Evolutionary conservation across 1,140 invertebrate species (phyloP).

Genomic region (Stratiolaelaps scimitus): DNA sequence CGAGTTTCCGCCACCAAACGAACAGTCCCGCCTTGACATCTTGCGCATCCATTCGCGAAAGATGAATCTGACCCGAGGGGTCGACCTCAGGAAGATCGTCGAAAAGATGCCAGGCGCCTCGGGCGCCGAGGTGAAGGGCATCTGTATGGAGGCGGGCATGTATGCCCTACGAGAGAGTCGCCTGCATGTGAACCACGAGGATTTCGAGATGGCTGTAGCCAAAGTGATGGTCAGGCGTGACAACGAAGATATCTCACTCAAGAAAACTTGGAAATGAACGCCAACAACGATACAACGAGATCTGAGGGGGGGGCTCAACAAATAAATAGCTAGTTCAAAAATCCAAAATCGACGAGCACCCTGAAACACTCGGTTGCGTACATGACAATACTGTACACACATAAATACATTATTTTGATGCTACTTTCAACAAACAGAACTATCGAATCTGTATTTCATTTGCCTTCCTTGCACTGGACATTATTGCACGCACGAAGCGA

Average conservation of each 20-base stretch:
- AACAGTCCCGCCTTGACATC: constrained; percentile 40
- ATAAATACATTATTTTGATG: no score
- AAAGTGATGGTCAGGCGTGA: constrained; percentile 28
- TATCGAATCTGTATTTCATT: no score
- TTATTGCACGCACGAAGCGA: no score
- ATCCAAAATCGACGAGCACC: no score
- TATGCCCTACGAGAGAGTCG: constrained; percentile 24
- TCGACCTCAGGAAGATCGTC: constrained; percentile 37
- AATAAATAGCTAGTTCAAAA: no score
- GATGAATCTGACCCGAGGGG: constrained; percentile 36
- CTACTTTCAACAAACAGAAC: no score
- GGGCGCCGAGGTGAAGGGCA: constrained; percentile 34
- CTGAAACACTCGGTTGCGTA: no score
- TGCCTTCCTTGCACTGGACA: no score
- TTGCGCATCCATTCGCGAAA: constrained; percentile 37
- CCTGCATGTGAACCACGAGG: constrained; percentile 17
- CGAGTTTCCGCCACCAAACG: constrained; percentile 43
- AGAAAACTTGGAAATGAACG: constrained; percentile 5
- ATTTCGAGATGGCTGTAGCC: constrained; percentile 28
- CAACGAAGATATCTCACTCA: not conserved
- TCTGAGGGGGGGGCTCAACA: no score
- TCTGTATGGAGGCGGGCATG: constrained; percentile 31
- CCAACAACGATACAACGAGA: no score
- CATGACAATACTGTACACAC: no score
- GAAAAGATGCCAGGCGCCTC: constrained; percentile 35